phyloP scores from a whole-genome alignment of 2,113 vertebrate species.

The Grallaria varia region DNA sequence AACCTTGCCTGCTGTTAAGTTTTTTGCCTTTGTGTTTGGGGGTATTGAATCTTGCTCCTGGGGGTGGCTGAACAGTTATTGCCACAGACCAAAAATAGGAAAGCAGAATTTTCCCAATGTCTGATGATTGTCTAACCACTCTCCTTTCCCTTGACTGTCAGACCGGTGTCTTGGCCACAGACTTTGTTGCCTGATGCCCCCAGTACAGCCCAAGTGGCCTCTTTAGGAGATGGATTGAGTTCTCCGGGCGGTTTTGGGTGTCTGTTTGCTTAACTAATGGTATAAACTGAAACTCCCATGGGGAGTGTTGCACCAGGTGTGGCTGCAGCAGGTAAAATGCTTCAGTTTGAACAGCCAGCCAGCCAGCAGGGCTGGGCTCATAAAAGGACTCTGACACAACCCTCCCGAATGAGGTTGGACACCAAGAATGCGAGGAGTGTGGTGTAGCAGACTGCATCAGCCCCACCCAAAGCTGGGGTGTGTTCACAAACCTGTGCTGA shows the following conservation, averaged over 20 bases:
- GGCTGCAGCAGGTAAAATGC: conserved; percentile 38
- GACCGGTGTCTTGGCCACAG: background rate
- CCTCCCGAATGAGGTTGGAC: conserved; percentile 62
- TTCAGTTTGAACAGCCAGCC: conserved; percentile 38
- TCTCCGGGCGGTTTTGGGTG: background rate
- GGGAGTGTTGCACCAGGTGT: conserved; percentile 63
- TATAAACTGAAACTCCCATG: conserved; percentile 50
- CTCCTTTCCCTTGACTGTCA: background rate
- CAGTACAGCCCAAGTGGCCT: background rate
- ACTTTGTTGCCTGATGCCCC: background rate
- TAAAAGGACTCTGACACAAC: conserved; percentile 61
- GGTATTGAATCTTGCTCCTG: background rate
- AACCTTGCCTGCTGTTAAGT: background rate
- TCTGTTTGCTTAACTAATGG: conserved; percentile 42
- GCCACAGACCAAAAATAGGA: background rate
- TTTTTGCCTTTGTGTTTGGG: background rate
- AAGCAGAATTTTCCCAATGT: background rate
- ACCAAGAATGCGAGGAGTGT: conserved; percentile 46
- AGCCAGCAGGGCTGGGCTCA: conserved; percentile 61
- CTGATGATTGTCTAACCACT: background rate
- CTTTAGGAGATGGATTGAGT: background rate
- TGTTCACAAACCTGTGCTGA: conserved; percentile 15
- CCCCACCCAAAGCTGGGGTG: conserved; percentile 45
- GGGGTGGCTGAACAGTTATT: background rate
- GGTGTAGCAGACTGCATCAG: conserved; percentile 14